Percentiles rank a stretch among this genome's conserved stretches.
Conservation (phyloP, 2,797 vertebrate genomes). For the Acipenser oxyrinchus region DNA sequence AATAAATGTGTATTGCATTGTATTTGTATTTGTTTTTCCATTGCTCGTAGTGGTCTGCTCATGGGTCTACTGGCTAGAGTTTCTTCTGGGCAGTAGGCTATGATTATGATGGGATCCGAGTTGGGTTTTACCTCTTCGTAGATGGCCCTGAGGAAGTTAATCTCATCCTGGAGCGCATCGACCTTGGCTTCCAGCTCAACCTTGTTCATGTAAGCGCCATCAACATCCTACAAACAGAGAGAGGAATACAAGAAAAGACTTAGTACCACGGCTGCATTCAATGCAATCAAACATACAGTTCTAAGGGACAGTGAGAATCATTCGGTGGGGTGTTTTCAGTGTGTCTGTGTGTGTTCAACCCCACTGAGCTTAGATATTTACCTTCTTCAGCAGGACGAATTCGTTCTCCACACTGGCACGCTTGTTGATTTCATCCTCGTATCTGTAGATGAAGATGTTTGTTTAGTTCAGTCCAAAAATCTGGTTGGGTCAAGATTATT, state of each 20-base stretch:
- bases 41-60: slow-evolving; percentile 12
- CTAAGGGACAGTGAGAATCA: no score
- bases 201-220: slow-evolving; percentile 88
- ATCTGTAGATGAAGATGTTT: slow-evolving; percentile 49
- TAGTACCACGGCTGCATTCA: no score
- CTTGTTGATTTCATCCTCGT: slow-evolving; percentile 91
- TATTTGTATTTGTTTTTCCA: slow-evolving; percentile 13
- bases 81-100: slow-evolving; percentile 36
- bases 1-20: slow-evolving; percentile 1
- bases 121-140: slow-evolving; percentile 68
- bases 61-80: neutral
- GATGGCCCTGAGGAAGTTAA: slow-evolving; percentile 82
- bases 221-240: slow-evolving; percentile 71
- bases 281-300: no score
- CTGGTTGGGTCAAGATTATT: no score
- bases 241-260: neutral
- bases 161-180: slow-evolving; percentile 76
- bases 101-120: slow-evolving; percentile 36
- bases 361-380: slow-evolving; percentile 29
- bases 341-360: no score
- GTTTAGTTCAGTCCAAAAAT: no score
- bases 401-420: slow-evolving; percentile 82
- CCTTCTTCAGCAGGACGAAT: slow-evolving; percentile 95
- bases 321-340: no score
- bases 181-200: slow-evolving; percentile 78